phyloP scores from a whole-genome alignment of 2,797 vertebrate species.

The Petrocephalus sullivani region DNA sequence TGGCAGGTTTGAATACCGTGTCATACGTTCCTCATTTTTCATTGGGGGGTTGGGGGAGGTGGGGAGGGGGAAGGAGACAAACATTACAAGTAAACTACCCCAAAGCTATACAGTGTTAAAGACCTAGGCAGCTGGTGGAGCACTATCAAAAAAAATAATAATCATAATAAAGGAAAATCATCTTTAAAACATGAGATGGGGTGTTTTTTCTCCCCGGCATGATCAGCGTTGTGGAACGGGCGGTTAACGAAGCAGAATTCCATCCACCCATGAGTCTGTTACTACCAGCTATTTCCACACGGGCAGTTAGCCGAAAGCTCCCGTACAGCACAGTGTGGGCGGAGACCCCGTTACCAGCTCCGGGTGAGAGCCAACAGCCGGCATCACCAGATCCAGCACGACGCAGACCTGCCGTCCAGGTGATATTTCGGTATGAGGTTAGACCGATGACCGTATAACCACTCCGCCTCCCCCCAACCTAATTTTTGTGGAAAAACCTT shows the following conservation, averaged over 20 bases:
- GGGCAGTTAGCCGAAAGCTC: neutral
- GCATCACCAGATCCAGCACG: conserved; percentile 71
- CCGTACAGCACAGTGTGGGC: neutral
- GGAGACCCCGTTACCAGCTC: conserved; percentile 27
- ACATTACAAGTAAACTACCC: conserved; percentile 45
- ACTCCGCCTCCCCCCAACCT: neutral
- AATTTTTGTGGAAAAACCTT: conserved; percentile 47
- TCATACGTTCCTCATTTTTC: neutral
- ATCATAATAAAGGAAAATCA: conserved; percentile 41
- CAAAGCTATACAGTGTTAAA: conserved; percentile 45
- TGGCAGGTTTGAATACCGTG: neutral
- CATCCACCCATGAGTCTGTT: neutral
- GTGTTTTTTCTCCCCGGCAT: neutral
- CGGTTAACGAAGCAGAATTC: neutral
- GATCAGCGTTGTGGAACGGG: neutral
- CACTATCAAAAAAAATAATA: conserved; percentile 45
- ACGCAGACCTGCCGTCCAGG: conserved; percentile 43
- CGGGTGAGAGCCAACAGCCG: conserved; percentile 58
- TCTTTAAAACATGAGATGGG: conserved; percentile 43
- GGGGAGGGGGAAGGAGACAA: neutral
- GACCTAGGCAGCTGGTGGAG: conserved; percentile 39
- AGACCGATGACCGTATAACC: conserved; percentile 42
- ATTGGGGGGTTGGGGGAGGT: neutral
- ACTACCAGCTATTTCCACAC: neutral
- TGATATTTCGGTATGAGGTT: conserved; percentile 67